Evolutionary conservation across 2,797 vertebrate species (phyloP), one percentile per base, ranked within the genome.

Genomic region (Lagocephalus sceleratus): DNA sequence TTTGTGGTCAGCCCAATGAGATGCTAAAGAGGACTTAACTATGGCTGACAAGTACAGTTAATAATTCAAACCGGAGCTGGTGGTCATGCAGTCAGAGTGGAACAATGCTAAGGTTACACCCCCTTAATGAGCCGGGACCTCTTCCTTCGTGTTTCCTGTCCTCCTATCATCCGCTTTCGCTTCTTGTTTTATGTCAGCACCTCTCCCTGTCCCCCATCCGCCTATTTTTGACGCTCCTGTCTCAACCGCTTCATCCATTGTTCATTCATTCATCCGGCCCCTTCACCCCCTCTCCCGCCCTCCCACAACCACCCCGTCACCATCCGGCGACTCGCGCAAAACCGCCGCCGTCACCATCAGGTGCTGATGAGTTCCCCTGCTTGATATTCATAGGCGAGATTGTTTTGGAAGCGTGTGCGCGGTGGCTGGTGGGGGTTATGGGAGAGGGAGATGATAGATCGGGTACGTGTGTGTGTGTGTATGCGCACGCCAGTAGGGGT

Each of bases 371-470:
- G 89, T 79, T 71, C 54, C 51, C 75, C 91, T 93, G 81, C 90
- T 97, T 95, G 93, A 93, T 93, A 95, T 95, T 92, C 93, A 93
- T 92, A 87, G 88, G 81, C 85, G 82, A 89, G 79, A 88, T 84
- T 88, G 89, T 87, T 35, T 91, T 85, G 83, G 60, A 75, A 71
- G 66, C 59, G 69, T 57, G 58, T 23, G 21, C 51, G 64, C 50
- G 82, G 83, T 70, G 71, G 73, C 83, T 83, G 85, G 79, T 80
- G 71, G 85, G 79, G 82, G 71, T 58, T 68, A 54, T 53, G 66
- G 52, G 49, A 57, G 48, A 60, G 43, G 68, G 62, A 68, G 59
- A 62, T 65, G 66, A 68, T 66, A 50, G 70, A 46, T 44, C 15
- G 53, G 38, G 69, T 66, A 64, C 61, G 47, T 48, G 46, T 29